Evolutionary conservation across 1,140 invertebrate genomes (phyloP).

Genomic region (Megalonaias nervosa): DNA sequence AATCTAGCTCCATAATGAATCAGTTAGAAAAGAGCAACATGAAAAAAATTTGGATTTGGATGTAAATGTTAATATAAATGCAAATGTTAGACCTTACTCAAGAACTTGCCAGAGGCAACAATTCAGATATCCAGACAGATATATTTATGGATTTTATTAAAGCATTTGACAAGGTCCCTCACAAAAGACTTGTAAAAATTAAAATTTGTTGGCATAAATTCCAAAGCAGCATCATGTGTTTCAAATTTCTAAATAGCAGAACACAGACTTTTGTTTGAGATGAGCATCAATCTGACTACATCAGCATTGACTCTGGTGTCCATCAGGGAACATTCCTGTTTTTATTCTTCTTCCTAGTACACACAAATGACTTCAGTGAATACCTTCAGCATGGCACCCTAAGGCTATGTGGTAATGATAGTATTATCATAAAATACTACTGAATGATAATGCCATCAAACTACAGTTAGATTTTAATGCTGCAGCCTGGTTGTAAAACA

Average conservation of each 20-base stretch:
- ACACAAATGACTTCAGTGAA: constrained; percentile 25
- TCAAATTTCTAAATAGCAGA: constrained; percentile 24
- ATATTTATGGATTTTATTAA: constrained; percentile 41
- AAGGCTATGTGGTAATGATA: constrained; percentile 20
- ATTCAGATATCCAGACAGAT: constrained; percentile 15
- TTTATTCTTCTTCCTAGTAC: constrained; percentile 30
- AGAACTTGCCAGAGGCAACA: constrained; percentile 3
- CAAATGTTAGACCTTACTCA: constrained; percentile 35
- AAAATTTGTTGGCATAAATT: too few species aligned
- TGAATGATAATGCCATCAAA: too few species aligned
- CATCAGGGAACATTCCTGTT: constrained; percentile 39
- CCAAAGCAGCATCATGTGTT: constrained; percentile 28
- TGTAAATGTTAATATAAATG: constrained; percentile 27
- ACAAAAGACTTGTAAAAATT: constrained; percentile 12
- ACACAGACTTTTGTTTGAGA: constrained; percentile 36
- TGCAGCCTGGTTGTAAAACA: constrained; percentile 18
- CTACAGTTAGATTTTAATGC: background rate
- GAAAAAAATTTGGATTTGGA: constrained; percentile 35
- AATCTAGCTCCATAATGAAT: constrained; percentile 33
- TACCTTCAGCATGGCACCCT: constrained; percentile 12
- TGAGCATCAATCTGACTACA: constrained; percentile 21
- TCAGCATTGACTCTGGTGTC: constrained; percentile 34
- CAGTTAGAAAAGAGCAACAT: constrained; percentile 30
- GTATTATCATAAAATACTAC: constrained; percentile 4
- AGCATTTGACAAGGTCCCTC: constrained; percentile 41